A percentile compares a stretch with the other conserved stretches of the same genome.
Evolutionary conservation across 2,113 vertebrate genomes (phyloP).

Genomic region (Rallus limicola): DNA sequence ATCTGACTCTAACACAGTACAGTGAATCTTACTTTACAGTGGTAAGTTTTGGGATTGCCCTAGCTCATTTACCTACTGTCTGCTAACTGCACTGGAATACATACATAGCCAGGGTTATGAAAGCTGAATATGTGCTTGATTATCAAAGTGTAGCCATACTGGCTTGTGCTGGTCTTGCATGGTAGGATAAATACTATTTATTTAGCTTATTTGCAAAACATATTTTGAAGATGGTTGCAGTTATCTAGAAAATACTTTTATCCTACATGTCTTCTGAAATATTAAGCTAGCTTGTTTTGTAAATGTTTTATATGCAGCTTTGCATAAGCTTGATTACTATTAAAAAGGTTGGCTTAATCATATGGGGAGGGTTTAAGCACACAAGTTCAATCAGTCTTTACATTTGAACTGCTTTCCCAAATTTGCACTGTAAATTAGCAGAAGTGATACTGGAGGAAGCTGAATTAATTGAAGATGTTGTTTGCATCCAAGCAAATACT

Average conservation of each 20-base stretch:
- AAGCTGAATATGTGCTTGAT: background rate
- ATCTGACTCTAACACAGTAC: background rate
- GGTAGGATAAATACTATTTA: background rate
- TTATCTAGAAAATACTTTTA: background rate
- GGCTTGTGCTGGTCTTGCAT: background rate
- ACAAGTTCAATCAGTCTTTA: background rate
- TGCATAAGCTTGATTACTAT: background rate
- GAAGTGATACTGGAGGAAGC: background rate
- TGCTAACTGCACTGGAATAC: background rate
- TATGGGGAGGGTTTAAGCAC: background rate
- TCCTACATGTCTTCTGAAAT: background rate
- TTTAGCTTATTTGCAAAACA: background rate
- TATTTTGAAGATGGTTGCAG: background rate
- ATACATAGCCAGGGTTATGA: background rate
- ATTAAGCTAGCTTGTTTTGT: background rate
- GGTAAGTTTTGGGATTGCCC: background rate
- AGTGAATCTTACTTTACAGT: background rate
- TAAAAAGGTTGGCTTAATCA: background rate
- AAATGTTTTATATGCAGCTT: background rate
- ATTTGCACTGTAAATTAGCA: background rate
- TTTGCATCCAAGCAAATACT: background rate
- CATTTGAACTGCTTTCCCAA: background rate
- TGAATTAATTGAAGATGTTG: background rate
- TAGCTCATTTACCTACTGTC: background rate
- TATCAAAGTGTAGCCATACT: background rate